These are phyloP conservation scores for Hiodon tergisus DNA, from an alignment of 2,113 vertebrate genomes.

Conservation along the genomic window DNA sequence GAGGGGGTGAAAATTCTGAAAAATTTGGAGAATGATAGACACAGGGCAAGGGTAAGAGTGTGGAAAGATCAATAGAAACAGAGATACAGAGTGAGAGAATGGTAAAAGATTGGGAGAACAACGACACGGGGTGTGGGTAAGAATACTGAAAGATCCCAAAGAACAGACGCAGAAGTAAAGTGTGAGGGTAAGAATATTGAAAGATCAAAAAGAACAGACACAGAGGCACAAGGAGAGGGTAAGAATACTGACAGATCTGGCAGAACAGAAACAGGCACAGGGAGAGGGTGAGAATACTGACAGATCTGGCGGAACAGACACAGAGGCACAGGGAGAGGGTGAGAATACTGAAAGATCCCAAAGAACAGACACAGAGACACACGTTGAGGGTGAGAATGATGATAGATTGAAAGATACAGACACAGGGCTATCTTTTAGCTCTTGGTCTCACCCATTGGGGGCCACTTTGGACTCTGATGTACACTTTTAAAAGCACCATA, in stretches of 20 bases:
- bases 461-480: constrained; percentile 32
- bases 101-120: too few relatives aligned
- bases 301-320: neutral
- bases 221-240: neutral
- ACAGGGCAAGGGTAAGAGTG: neutral
- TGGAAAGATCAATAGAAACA: neutral
- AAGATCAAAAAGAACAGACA: neutral
- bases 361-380: neutral
- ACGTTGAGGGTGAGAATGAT: neutral
- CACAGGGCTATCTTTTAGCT: neutral
- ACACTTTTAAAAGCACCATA: constrained; percentile 30
- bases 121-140: neutral
- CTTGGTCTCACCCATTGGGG: constrained; percentile 22
- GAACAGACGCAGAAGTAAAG: neutral
- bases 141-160: neutral
- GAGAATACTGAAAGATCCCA: neutral
- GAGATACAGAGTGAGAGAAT: neutral
- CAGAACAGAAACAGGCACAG: neutral
- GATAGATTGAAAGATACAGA: neutral
- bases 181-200: neutral
- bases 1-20: too few relatives aligned
- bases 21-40: too few relatives aligned
- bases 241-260: neutral
- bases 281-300: neutral
- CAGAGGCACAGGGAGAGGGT: neutral